phyloP scores from a whole-genome alignment of 1,140 invertebrate species.

The Pemphigus obesinymphae region DNA sequence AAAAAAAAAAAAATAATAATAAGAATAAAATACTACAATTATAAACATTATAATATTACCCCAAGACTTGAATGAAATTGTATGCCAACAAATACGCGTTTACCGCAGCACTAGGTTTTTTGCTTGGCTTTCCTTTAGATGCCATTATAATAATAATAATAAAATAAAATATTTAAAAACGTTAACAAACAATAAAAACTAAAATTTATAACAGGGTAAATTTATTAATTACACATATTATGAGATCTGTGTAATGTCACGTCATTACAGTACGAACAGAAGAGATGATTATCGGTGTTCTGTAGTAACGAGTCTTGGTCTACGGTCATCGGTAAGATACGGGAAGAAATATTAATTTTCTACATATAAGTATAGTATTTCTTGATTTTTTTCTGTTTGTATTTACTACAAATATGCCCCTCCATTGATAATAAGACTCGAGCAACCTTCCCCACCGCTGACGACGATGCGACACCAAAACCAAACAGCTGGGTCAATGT shows the following conservation, averaged over 20 bases:
- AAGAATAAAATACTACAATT: conserved; percentile 20
- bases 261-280: not conserved
- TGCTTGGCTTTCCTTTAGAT: conserved; percentile 37
- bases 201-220: not conserved
- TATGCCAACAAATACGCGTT: conserved; percentile 51
- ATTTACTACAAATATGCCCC: too few relatives aligned
- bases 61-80: conserved; percentile 51
- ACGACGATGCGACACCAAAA: too few relatives aligned
- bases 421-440: too few relatives aligned
- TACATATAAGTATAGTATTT: too few relatives aligned
- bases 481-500: too few relatives aligned
- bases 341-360: too few relatives aligned
- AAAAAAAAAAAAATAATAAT: not conserved
- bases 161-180: not conserved
- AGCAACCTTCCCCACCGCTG: too few relatives aligned
- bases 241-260: not conserved
- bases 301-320: too few relatives aligned
- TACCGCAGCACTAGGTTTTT: conserved; percentile 46
- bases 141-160: conserved; percentile 8
- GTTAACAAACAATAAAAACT: not conserved
- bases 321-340: too few relatives aligned
- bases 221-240: not conserved
- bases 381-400: too few relatives aligned
- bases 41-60: too few relatives aligned
- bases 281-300: not conserved